These are phyloP conservation scores for Sparus aurata DNA, from an alignment of 2,797 vertebrate species.

Conservation along the genomic window DNA sequence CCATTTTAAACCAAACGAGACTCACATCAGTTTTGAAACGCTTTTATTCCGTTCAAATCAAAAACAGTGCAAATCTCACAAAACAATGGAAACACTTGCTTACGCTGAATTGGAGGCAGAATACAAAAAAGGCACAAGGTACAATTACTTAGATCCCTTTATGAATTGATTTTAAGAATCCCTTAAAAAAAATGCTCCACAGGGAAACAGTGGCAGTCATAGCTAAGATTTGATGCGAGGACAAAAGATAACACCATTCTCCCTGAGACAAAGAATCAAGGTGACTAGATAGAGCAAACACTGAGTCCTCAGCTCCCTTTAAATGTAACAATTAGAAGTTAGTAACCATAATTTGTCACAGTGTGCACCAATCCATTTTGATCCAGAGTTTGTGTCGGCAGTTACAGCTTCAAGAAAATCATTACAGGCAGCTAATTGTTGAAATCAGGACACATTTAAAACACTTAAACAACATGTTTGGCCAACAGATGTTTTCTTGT, in stretches of 20 bases:
- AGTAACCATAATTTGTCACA: not conserved
- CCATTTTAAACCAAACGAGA: not conserved
- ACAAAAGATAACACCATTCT: conserved; percentile 21
- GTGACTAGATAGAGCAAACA: conserved; percentile 4
- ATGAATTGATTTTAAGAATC: conserved; percentile 25
- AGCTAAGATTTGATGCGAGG: conserved; percentile 16
- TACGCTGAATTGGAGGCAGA: not conserved
- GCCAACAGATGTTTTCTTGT: not conserved
- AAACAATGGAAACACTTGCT: not conserved
- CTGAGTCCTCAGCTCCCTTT: conserved; percentile 45
- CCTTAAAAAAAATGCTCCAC: conserved; percentile 34
- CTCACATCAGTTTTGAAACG: not conserved
- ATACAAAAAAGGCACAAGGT: conserved; percentile 1
- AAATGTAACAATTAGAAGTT: conserved; percentile 5
- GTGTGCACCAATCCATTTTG: not conserved
- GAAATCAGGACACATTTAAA: not conserved
- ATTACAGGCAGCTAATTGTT: not conserved
- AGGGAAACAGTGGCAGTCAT: conserved; percentile 17
- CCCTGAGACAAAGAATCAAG: conserved; percentile 67
- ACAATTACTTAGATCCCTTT: conserved; percentile 49
- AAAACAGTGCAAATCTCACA: conserved; percentile 31
- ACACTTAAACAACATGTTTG: not conserved
- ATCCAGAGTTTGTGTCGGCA: conserved; percentile 26
- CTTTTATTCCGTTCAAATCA: conserved; percentile 40
- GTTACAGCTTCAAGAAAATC: conserved; percentile 18